phyloP scores from a whole-genome alignment of 2,797 vertebrate species.

The Lophius americanus region DNA sequence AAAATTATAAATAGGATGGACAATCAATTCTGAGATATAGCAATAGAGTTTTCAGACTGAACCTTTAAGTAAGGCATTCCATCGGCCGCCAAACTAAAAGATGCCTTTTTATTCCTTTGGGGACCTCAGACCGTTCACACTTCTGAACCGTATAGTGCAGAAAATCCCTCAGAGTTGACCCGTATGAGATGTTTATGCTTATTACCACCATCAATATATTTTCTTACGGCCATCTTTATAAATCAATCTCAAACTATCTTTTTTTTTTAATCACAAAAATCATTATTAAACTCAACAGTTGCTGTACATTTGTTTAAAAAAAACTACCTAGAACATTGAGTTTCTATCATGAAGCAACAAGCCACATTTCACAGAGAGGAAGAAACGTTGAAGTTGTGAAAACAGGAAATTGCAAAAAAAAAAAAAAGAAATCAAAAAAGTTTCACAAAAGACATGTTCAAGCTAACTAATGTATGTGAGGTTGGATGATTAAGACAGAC shows the following conservation, averaged over 20 bases:
- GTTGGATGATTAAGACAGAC: too few relatives aligned
- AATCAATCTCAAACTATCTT: neutral
- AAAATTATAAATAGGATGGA: too few relatives aligned
- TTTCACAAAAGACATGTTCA: constrained; percentile 57
- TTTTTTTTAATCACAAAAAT: constrained; percentile 37
- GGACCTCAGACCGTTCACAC: too few relatives aligned
- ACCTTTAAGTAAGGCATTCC: too few relatives aligned
- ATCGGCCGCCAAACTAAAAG: too few relatives aligned
- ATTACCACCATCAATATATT: constrained; percentile 6
- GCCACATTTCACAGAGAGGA: constrained; percentile 78
- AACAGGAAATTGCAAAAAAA: constrained; percentile 83
- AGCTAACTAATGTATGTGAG: too few relatives aligned
- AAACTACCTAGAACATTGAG: constrained; percentile 49
- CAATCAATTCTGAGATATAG: too few relatives aligned
- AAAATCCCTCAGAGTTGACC: too few relatives aligned
- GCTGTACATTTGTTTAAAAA: constrained; percentile 38
- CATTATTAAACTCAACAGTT: constrained; percentile 35
- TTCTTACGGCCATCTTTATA: too few relatives aligned
- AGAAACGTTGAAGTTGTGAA: constrained; percentile 78
- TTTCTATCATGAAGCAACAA: constrained; percentile 75
- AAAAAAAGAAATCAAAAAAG: constrained; percentile 17
- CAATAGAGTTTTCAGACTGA: too few relatives aligned
- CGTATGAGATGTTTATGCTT: neutral
- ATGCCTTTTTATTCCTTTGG: too few relatives aligned
- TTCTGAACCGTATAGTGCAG: too few relatives aligned